Conservation (phyloP, 2,888 invertebrate genomes). For the Pristionchus exspectatus region DNA sequence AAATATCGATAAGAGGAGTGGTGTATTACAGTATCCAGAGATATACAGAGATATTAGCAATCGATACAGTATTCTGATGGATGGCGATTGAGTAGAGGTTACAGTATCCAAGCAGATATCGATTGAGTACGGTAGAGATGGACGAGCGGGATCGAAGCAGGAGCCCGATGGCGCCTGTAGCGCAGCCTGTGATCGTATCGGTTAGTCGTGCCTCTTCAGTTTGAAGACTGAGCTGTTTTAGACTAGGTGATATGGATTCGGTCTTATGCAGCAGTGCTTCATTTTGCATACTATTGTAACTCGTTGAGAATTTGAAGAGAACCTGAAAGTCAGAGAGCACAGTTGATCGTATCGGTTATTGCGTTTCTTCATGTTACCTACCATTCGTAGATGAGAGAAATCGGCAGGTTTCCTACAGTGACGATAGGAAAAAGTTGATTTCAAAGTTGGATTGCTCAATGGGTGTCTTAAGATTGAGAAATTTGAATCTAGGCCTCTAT, state of each 20-base stretch:
- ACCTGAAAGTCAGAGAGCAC: no score
- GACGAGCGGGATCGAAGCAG: conserved; percentile 6
- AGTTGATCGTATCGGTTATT: no score
- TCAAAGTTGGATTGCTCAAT: background rate
- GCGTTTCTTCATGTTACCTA: background rate
- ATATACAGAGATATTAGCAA: background rate
- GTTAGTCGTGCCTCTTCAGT: no score
- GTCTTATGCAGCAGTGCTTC: no score
- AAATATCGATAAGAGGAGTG: background rate
- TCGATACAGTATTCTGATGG: background rate
- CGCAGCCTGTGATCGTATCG: conserved; percentile 26
- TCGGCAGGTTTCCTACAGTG: no score
- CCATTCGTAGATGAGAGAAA: background rate
- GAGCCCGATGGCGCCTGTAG: background rate
- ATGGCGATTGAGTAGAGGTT: background rate
- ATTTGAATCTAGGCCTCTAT: no score
- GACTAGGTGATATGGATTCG: no score
- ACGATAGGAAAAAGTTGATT: background rate
- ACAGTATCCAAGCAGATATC: background rate
- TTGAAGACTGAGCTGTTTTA: no score
- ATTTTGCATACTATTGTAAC: no score
- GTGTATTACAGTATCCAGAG: background rate
- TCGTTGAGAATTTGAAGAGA: no score
- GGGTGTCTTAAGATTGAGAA: background rate
- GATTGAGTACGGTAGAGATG: conserved; percentile 30